Conservation (phyloP, 2,113 vertebrate genomes). For the Pelodiscus sinensis region DNA sequence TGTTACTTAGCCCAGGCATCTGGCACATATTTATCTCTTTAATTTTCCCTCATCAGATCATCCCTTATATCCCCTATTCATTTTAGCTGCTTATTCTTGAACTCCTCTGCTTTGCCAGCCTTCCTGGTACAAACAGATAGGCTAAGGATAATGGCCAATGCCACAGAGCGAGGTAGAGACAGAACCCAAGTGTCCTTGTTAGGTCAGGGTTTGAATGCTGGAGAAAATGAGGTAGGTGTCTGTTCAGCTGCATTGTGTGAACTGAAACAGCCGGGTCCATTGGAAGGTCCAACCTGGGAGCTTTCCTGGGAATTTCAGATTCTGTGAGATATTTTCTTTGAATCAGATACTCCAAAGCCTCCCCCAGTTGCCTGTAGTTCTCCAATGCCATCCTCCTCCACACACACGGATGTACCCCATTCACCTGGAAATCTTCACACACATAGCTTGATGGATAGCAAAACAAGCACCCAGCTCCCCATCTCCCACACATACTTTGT, state of each 20-base stretch:
- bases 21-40: neutral
- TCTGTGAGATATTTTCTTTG: neutral
- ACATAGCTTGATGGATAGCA: neutral
- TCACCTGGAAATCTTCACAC: neutral
- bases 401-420: neutral
- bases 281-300: neutral
- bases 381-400: neutral
- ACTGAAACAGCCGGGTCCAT: neutral
- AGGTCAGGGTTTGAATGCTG: neutral
- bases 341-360: neutral
- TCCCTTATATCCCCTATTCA: neutral
- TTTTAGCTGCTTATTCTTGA: neutral
- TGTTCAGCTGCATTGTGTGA: neutral
- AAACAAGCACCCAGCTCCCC: neutral
- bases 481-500: neutral
- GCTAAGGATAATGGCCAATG: neutral
- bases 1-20: neutral
- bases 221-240: neutral
- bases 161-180: neutral
- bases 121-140: neutral
- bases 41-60: neutral
- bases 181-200: neutral
- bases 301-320: neutral
- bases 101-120: neutral
- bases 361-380: too few relatives aligned